Evolutionary conservation across 2,113 vertebrate species (phyloP), one percentile per base, ranked within the genome.

Genomic region (Ochotona curzoniae): DNA sequence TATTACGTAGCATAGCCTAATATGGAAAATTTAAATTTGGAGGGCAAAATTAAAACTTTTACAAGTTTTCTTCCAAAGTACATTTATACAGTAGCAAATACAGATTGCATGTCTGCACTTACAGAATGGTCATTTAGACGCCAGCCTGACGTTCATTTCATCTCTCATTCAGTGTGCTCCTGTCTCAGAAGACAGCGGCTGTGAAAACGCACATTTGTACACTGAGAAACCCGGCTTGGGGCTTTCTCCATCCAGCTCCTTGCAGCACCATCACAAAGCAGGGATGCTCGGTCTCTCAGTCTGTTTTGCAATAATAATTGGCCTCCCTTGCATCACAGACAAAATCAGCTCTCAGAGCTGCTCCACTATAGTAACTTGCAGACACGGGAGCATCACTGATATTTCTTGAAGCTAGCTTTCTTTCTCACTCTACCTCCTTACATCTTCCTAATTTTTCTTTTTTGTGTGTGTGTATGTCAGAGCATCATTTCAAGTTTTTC

Each of bases 271-370:
- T 32, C 67, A 85, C 78, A 92, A 2, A 67, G 84, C 71, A 90
- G 82, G 14, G 35, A 78, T 64, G 94, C 32, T 9, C 44, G 12
- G 25, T 23, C 7, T 54, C 64, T 69, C 0, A 61, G 80, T 1
- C 4, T 32, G 3, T 54, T 69, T 20, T 82, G 21, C 64, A 87
- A 5, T 75, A 69, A 92, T 54, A 95, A 84, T 28, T 83, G 83
- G 30, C 12, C 89, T 81, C 17, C 1, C 73, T 32, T 94, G 30
- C 57, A 63, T 79, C 78, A 70, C 32, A 79, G 47, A 61, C 64
- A 91, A 79, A 96, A 86, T 18, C 11, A 71, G 74, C 5, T 79
- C 80, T 91, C 30, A 64, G 90, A 89, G 66, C 57, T 32, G 35
- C 61, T 66, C 8, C 23, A 38, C 5, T 3, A 38, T 26, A 8